These are phyloP conservation scores for Theristicus caerulescens DNA, from an alignment of 2,113 vertebrate species.

Conservation along the genomic window DNA sequence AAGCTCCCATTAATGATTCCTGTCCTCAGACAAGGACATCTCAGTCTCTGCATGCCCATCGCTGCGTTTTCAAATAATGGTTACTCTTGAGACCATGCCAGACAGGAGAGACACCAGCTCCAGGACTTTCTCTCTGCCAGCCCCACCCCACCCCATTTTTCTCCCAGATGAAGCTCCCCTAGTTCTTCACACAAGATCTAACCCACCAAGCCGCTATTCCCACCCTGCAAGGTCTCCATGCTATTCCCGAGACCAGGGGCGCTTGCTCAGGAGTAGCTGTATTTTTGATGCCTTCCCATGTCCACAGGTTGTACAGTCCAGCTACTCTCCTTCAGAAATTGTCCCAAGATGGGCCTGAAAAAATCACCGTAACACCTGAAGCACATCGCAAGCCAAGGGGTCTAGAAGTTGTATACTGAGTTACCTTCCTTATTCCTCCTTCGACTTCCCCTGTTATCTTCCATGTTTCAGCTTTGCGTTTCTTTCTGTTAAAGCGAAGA, in stretches of 20 bases:
- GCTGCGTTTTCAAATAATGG: background rate
- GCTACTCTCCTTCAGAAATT: background rate
- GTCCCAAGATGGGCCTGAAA: background rate
- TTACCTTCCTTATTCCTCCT: background rate
- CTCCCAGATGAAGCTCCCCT: background rate
- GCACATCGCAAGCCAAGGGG: background rate
- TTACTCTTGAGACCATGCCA: background rate
- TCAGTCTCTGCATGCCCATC: background rate
- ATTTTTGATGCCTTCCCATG: background rate
- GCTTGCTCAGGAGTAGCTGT: background rate
- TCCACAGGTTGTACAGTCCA: background rate
- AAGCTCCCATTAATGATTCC: background rate
- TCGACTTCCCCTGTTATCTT: background rate
- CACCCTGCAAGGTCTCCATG: background rate
- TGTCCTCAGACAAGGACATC: background rate
- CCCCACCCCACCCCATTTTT: background rate
- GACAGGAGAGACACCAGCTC: background rate
- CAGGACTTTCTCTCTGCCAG: background rate
- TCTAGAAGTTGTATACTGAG: background rate
- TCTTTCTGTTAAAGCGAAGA: background rate
- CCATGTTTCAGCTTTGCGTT: background rate
- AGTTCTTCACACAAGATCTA: background rate
- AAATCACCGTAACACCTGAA: background rate
- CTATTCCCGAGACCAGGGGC: background rate
- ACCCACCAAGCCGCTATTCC: accelerated